Percentiles rank a stretch among this genome's conserved stretches.
phyloP scores from a whole-genome alignment of 2,797 vertebrate genomes.

The Amphiprion clarkii region DNA sequence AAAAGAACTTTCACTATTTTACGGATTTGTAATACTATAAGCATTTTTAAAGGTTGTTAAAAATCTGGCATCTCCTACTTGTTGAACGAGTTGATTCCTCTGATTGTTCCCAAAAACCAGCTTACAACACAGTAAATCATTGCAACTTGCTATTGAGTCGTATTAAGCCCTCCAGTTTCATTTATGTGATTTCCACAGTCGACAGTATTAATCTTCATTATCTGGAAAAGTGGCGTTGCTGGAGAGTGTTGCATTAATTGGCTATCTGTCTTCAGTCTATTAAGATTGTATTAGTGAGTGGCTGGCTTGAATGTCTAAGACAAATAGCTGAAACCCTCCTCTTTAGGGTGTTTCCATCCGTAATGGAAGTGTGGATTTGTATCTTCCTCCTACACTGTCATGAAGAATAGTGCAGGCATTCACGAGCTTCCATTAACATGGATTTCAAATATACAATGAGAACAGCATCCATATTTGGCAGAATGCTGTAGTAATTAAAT shows the following conservation, averaged over 20 bases:
- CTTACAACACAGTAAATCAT: constrained; percentile 42
- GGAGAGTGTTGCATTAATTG: constrained; percentile 72
- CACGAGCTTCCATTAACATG: constrained; percentile 44
- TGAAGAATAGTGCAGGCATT: constrained; percentile 38
- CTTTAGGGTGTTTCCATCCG: constrained; percentile 58
- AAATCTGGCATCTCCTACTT: neutral
- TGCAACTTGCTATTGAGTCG: constrained; percentile 57
- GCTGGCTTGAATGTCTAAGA: constrained; percentile 75
- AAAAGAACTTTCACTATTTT: neutral
- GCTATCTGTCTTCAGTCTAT: constrained; percentile 73
- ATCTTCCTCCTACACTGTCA: constrained; percentile 43
- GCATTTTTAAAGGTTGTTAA: constrained; percentile 6
- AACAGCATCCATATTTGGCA: constrained; percentile 40
- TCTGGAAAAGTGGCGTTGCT: constrained; percentile 61
- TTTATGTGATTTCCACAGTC: constrained; percentile 49
- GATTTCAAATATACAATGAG: constrained; percentile 53
- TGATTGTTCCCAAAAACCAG: constrained; percentile 21
- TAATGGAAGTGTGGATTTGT: constrained; percentile 55
- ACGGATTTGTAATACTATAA: neutral
- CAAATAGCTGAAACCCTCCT: constrained; percentile 62
- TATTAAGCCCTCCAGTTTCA: constrained; percentile 56
- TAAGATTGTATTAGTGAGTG: constrained; percentile 74
- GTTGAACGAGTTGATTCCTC: constrained; percentile 28
- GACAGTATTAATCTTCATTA: constrained; percentile 76
- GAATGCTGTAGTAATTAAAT: constrained; percentile 60